Evolutionary conservation across 2,797 vertebrate genomes (phyloP).

Genomic region (Sebastes flavidus): DNA sequence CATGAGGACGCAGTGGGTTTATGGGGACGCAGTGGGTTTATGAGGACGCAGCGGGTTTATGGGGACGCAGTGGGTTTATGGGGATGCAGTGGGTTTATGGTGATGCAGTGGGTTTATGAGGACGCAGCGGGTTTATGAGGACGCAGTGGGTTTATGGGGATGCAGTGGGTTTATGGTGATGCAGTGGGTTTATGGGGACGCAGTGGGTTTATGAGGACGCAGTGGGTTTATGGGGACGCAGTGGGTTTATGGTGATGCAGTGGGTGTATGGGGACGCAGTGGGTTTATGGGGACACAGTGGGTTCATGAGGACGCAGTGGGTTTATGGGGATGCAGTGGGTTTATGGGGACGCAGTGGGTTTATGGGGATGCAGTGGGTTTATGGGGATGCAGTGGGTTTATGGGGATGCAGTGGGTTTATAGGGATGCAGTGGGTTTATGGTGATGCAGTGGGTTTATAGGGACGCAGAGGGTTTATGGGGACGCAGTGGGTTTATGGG

Average conservation of each 20-base stretch:
- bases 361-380: neutral
- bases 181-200: too few species aligned
- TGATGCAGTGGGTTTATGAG: neutral
- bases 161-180: fast-evolving
- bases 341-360: neutral
- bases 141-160: fast-evolving
- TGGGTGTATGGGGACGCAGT: too few species aligned
- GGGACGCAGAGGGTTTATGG: neutral
- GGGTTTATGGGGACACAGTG: fast-evolving
- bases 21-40: fast-evolving
- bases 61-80: too few species aligned
- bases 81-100: neutral
- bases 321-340: too few species aligned
- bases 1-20: neutral
- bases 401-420: fast-evolving
- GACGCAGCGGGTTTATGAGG: fast-evolving
- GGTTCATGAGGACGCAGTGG: too few species aligned
- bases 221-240: too few species aligned
- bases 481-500: too few species aligned
- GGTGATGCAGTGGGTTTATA: fast-evolving
- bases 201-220: too few species aligned
- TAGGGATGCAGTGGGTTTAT: fast-evolving
- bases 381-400: neutral
- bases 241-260: too few species aligned
- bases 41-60: neutral